phyloP scores from a whole-genome alignment of 2,888 invertebrate species.

The Calephelis perditalis region DNA sequence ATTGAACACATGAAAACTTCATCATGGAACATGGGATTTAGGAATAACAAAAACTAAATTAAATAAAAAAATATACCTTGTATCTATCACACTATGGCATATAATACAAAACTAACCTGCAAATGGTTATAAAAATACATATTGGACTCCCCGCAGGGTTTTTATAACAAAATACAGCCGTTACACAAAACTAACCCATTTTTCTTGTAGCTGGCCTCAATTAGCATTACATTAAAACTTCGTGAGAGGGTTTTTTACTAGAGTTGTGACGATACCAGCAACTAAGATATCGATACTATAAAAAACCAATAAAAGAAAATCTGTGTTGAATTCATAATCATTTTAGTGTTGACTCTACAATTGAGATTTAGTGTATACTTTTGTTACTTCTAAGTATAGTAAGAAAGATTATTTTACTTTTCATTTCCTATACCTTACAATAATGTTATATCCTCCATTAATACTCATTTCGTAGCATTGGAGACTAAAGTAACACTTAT shows the following conservation, averaged over 20 bases:
- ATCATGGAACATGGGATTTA: background rate
- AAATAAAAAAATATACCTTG: slow-evolving; percentile 1
- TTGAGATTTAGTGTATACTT: too few species aligned
- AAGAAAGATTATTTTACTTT: too few species aligned
- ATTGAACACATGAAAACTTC: slow-evolving; percentile 3
- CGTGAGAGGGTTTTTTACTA: background rate
- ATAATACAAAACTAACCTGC: background rate
- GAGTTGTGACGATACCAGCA: background rate
- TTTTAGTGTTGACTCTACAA: too few species aligned
- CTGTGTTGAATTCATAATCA: too few species aligned
- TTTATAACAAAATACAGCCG: slow-evolving; percentile 3
- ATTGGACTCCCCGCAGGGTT: slow-evolving; percentile 2
- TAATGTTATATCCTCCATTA: too few species aligned
- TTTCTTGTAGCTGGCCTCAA: background rate
- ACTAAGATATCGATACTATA: background rate
- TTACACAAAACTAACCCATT: slow-evolving; percentile 2
- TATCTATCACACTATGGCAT: background rate
- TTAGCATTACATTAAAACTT: slow-evolving; percentile 8
- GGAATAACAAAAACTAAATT: background rate
- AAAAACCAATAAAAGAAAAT: too few species aligned
- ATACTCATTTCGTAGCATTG: too few species aligned
- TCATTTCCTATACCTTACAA: too few species aligned
- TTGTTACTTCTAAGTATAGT: too few species aligned
- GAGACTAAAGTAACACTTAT: too few species aligned
- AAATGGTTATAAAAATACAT: slow-evolving; percentile 4